Percentiles rank a stretch among this genome's conserved stretches.
phyloP scores from a whole-genome alignment of 23 tunicate species.

The Trididemnum miniatum region DNA sequence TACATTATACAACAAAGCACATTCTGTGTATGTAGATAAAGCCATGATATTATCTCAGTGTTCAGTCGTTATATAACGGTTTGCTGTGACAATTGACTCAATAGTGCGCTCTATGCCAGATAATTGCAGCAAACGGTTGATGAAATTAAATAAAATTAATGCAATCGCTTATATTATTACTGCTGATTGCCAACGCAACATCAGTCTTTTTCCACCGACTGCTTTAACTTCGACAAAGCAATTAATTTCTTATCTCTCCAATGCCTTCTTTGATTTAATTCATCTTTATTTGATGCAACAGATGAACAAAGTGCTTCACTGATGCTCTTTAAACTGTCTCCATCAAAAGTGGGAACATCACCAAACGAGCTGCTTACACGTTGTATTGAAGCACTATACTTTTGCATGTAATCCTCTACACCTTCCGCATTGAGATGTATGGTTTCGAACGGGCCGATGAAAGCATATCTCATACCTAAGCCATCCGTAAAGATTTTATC shows the following conservation, averaged over 20 bases:
- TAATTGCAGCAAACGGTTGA: too few relatives aligned
- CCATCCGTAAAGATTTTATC: conserved; percentile 83
- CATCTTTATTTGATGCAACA: conserved; percentile 59
- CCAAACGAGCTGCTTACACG: conserved; percentile 81
- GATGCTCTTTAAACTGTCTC: conserved; percentile 40
- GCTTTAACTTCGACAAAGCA: conserved; percentile 81
- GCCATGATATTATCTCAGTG: too few relatives aligned
- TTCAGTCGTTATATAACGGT: too few relatives aligned
- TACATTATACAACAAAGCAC: too few relatives aligned
- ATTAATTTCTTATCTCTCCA: conserved; percentile 82
- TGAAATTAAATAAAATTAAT: too few relatives aligned
- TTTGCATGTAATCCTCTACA: conserved; percentile 79
- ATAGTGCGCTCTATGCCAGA: too few relatives aligned
- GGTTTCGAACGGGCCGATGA: conserved; percentile 98
- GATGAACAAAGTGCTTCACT: conserved; percentile 30
- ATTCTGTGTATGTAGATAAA: too few relatives aligned
- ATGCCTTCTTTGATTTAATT: conserved; percentile 46
- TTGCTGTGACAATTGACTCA: too few relatives aligned
- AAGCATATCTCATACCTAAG: conserved; percentile 92
- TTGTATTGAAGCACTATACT: conserved; percentile 66
- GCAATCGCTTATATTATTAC: too few relatives aligned
- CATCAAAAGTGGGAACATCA: conserved; percentile 74
- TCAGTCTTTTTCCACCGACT: conserved; percentile 11
- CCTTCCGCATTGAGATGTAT: conserved; percentile 98
- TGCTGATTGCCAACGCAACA: too few relatives aligned